Conservation (phyloP, 2,113 vertebrate species). For the Tachuris rubrigastra region DNA sequence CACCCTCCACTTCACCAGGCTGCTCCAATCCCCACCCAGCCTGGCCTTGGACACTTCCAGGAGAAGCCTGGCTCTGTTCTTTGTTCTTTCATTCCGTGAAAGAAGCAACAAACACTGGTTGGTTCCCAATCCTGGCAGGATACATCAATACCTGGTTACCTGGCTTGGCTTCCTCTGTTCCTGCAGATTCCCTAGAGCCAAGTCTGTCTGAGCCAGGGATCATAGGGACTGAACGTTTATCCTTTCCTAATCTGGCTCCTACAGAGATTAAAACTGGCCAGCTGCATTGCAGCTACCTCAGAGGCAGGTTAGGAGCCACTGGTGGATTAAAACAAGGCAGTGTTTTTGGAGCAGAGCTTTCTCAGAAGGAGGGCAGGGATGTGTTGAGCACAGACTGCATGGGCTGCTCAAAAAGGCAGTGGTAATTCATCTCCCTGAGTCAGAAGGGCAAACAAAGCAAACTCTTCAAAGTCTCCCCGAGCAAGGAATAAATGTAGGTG, state of each 20-base stretch:
- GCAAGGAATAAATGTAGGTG: not conserved
- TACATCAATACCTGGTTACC: rapidly evolving
- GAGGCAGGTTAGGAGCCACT: not conserved
- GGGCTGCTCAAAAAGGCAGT: not conserved
- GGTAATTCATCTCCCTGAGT: not conserved
- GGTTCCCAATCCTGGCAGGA: not conserved
- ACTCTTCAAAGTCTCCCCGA: not conserved
- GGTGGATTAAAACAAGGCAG: not conserved
- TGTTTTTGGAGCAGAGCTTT: not conserved
- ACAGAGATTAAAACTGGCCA: not conserved
- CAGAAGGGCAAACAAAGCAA: not conserved
- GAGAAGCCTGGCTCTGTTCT: not conserved
- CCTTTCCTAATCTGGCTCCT: not conserved
- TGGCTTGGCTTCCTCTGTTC: not conserved
- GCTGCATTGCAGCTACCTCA: not conserved
- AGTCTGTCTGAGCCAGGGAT: not conserved
- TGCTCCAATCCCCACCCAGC: rapidly evolving
- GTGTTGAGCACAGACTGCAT: rapidly evolving
- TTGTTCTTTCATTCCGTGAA: not conserved
- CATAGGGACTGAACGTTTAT: not conserved
- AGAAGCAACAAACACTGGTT: rapidly evolving
- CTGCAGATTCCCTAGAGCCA: not conserved
- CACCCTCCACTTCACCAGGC: not conserved
- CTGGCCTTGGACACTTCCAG: not conserved
- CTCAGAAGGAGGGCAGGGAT: not conserved